Base-by-base conservation (phyloP, 1,140 invertebrate species). In the Calliopsis andreniformis region DNA sequence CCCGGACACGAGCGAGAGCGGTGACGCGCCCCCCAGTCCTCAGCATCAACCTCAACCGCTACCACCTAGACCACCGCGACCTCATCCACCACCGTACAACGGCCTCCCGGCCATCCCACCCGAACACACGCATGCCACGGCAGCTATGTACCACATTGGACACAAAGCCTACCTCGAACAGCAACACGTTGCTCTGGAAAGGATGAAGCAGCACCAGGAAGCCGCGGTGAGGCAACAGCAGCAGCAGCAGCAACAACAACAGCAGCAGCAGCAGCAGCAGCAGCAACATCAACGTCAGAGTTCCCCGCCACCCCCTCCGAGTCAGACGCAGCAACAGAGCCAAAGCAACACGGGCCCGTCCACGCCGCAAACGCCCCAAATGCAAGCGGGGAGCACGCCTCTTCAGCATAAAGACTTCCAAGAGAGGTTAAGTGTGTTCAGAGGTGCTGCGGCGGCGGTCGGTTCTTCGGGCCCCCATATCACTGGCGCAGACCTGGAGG, bases 401-500 rank as follows among this genome's bases (percentile, higher is more conserved):
- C 88, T 94, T 25, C 93, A 75, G 92, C 89, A 91, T 68, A 92
- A 92, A 79, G 92, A 92, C 67, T 91, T 92, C 73, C 91, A 92
- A 49, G 92, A 92, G 72, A 92, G 92, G 85, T 84, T 92, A 78
- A 91, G 84, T 55, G 89, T 91, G 61, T 91, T 92, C 62, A 86
- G 91, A 53, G 88, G 86, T 16, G 86, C 88, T 6, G 85, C 83
- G 8, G 84, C 83, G 51, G 79, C 78, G 42, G 82, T 89, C 1
- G 80, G 84, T 18, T 94, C 94, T 1, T 91, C 94, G 58, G 94
- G 93, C 67, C 92, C 95, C 39, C 89, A 90, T 59, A 93, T 95
- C 78, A 95, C 94, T 0, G 95, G 94, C 30, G 93, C 95, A 18
- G 97, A 98, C 87, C 92, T 98, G 2, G 97, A 98, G 91, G 95